Evolutionary conservation across 2,888 invertebrate species (phyloP), one percentile per base, ranked within the genome.

Genomic region (Cryptocephalus moraei): DNA sequence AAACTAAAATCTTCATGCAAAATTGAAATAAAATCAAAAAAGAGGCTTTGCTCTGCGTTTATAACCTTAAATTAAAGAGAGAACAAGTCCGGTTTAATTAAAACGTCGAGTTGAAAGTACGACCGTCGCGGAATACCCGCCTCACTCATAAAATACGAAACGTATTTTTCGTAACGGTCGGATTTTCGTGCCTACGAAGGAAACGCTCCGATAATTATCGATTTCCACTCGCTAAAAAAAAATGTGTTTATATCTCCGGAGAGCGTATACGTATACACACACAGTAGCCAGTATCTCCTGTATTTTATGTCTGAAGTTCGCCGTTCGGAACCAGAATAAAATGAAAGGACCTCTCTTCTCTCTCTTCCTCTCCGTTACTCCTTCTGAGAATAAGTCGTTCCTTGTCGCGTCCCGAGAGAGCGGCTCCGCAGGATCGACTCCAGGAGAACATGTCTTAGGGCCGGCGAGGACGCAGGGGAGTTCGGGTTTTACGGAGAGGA

Each of bases 221-320:
- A 50, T 46, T 49, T 42, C 42, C 48, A 12, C 12, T 13, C 43
- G 44, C 22, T 22, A 22, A 41, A 47, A 50, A 55, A 55, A 56
- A 55, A 52, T 51, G 55, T 54, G 56, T 55, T 56, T 56, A 55
- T 54, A 49, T 53, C 47, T 49, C 48, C 48, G 49, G 52, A 55
- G 54, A 56, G 55, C 51, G 55, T 59, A 22, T 22, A 22, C 22
- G 22, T 22, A 22, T 22, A 22, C 6, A 22, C 6, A 22, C 22
- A 61, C 61, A 62, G 63, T 61, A 63, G 65, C 63, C 64, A 64
- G 64, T 67, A 67, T 66, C 63, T 67, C 61, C 60, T 61, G 56
- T 57, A 65, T 57, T 67, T 67, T 67, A 67, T 61, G 65, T 58
- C 53, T 53, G 48, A 56, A 59, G 60, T 58, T 64, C 62, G 60